Conservation (phyloP, 1,140 invertebrate genomes). For the Holcopasites calliopsidis region DNA sequence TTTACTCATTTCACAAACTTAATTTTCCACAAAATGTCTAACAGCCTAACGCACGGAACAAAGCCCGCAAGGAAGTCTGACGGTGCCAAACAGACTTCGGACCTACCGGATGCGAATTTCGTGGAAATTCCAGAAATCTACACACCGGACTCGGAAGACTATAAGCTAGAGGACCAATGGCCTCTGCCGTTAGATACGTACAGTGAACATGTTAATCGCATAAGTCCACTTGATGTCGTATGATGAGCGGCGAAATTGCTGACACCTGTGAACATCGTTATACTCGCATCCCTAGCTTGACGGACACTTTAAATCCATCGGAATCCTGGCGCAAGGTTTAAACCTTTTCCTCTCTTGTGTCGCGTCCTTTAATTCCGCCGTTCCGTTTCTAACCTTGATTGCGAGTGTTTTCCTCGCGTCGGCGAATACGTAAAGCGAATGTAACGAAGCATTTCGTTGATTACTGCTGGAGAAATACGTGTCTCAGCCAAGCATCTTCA, state of each 20-base stretch:
- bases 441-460: slow-evolving; percentile 18
- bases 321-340: slow-evolving; percentile 22
- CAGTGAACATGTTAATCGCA: slow-evolving; percentile 41
- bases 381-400: slow-evolving; percentile 24
- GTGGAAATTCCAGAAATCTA: not conserved
- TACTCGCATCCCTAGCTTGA: not conserved
- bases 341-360: not conserved
- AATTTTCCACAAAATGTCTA: not conserved
- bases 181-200: too few relatives aligned
- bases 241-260: slow-evolving; percentile 30
- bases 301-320: slow-evolving; percentile 39
- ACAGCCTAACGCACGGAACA: not conserved
- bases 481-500: not conserved
- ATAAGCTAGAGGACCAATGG: not conserved
- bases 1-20: too few relatives aligned
- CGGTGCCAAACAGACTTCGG: not conserved
- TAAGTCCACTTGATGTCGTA: slow-evolving; percentile 28
- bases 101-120: not conserved
- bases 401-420: slow-evolving; percentile 3
- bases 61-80: not conserved
- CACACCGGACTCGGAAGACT: not conserved
- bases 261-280: slow-evolving; percentile 22
- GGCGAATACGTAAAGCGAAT: not conserved
- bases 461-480: not conserved
- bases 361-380: slow-evolving; percentile 37